Conservation (phyloP, 2,888 invertebrate genomes). For the Agrochola lota region DNA sequence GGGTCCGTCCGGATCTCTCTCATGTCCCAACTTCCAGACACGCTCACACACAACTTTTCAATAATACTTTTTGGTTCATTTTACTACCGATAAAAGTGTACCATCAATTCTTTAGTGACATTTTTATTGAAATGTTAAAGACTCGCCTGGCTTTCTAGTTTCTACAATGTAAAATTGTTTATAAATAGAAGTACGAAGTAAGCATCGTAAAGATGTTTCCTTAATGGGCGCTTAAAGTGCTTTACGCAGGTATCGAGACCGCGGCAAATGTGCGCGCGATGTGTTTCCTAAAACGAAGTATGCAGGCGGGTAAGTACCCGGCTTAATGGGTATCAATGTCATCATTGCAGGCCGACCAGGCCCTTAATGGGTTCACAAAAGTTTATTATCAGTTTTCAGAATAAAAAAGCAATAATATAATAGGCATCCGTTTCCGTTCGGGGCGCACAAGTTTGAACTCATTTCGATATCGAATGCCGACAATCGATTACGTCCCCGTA, state of each 20-base stretch:
- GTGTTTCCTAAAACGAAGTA: slow-evolving; percentile 56
- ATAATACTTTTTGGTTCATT: slow-evolving; percentile 54
- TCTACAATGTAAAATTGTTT: slow-evolving; percentile 50
- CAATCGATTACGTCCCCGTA: slow-evolving; percentile 54
- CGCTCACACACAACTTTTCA: slow-evolving; percentile 41
- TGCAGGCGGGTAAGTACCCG: slow-evolving; percentile 48
- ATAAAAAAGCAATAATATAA: slow-evolving; percentile 63
- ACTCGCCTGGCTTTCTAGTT: slow-evolving; percentile 46
- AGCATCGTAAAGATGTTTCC: slow-evolving; percentile 63
- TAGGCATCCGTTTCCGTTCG: slow-evolving; percentile 62
- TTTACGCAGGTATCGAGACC: slow-evolving; percentile 59
- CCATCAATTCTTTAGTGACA: slow-evolving; percentile 48
- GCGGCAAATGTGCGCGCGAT: slow-evolving; percentile 50
- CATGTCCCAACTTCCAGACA: slow-evolving; percentile 42
- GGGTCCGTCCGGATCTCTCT: slow-evolving; percentile 66
- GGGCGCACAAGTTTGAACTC: slow-evolving; percentile 46
- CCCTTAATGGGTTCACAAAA: slow-evolving; percentile 45
- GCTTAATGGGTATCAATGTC: slow-evolving; percentile 61
- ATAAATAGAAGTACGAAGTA: slow-evolving; percentile 59
- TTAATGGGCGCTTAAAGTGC: slow-evolving; percentile 62
- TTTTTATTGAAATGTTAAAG: slow-evolving; percentile 59
- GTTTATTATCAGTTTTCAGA: slow-evolving; percentile 61
- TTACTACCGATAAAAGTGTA: slow-evolving; percentile 51
- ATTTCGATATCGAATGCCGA: slow-evolving; percentile 59
- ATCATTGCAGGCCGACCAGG: slow-evolving; percentile 39